These are phyloP conservation scores for Ophion obscuratus DNA, from an alignment of 2,888 invertebrate species.

Conservation along the genomic window DNA sequence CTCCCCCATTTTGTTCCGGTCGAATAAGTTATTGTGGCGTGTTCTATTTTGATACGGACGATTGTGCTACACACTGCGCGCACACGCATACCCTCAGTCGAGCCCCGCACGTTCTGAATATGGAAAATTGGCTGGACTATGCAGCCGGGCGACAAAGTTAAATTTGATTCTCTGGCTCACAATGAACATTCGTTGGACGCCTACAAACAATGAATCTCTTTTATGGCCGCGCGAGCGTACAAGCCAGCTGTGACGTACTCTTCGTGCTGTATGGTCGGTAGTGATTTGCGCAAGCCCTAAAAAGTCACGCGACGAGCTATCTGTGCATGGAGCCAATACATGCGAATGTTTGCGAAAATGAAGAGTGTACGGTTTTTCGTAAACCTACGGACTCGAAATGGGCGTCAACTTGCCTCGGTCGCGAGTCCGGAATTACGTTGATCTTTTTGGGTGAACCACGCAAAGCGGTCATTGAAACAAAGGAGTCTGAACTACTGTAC, in stretches of 20 bases:
- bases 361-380: too few species aligned
- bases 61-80: slow-evolving; percentile 71
- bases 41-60: slow-evolving; percentile 82
- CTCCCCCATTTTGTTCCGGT: slow-evolving; percentile 80
- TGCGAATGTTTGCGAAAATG: slow-evolving; percentile 3
- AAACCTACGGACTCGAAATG: too few species aligned
- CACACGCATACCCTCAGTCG: neutral
- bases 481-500: too few species aligned
- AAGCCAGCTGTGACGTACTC: slow-evolving; percentile 1
- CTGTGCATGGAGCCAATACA: neutral
- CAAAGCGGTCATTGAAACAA: too few species aligned
- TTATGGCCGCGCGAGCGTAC: slow-evolving; percentile 59
- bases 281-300: slow-evolving; percentile 15
- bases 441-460: too few species aligned
- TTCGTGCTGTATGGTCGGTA: slow-evolving; percentile 6
- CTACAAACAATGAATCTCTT: slow-evolving; percentile 75
- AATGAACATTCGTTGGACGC: slow-evolving; percentile 62
- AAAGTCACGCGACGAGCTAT: neutral
- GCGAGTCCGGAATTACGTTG: too few species aligned
- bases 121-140: slow-evolving; percentile 60
- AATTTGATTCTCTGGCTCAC: slow-evolving; percentile 76
- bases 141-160: slow-evolving; percentile 75
- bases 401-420: too few species aligned
- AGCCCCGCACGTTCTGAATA: slow-evolving; percentile 54
- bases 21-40: slow-evolving; percentile 83